phyloP scores from a whole-genome alignment of 64 coral and sea anemone species.

The Stylophora pistillata region DNA sequence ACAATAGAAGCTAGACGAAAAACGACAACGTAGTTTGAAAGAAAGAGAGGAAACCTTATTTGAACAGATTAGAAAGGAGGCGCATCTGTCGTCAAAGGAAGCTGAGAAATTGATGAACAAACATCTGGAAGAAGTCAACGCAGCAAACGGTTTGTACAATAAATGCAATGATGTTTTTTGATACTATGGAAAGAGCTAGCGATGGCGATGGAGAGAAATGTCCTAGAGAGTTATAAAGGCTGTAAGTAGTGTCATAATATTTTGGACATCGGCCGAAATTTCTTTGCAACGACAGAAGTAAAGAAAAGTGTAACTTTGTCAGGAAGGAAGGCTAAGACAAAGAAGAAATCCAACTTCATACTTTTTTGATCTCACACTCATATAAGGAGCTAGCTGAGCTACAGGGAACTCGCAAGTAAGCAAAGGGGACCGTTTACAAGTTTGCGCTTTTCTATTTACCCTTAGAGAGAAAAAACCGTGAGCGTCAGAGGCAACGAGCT shows the following conservation, averaged over 20 bases:
- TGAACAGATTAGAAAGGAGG: conserved; percentile 55
- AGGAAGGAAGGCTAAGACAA: too few relatives aligned
- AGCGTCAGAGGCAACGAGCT: conserved; percentile 49
- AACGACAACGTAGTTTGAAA: conserved; percentile 2
- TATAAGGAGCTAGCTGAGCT: too few relatives aligned
- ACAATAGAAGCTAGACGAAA: conserved; percentile 48
- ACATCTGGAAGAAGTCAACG: conserved; percentile 54
- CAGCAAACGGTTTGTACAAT: conserved; percentile 36
- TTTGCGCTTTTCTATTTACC: neutral
- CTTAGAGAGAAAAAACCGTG: conserved; percentile 48
- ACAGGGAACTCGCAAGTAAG: too few relatives aligned
- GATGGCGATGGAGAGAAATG: too few relatives aligned
- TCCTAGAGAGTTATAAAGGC: too few relatives aligned
- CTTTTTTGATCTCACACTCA: too few relatives aligned
- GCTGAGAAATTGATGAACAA: conserved; percentile 67
- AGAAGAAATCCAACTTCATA: too few relatives aligned
- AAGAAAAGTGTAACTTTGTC: too few relatives aligned
- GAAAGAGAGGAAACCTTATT: conserved; percentile 57
- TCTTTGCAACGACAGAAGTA: too few relatives aligned
- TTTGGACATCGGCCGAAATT: too few relatives aligned
- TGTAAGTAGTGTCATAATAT: too few relatives aligned
- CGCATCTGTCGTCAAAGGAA: conserved; percentile 58
- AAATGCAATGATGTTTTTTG: neutral
- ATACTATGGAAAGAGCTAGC: too few relatives aligned
- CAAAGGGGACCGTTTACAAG: neutral